Conservation (phyloP, 2,113 vertebrate genomes). For the Beaufortia kweichowensis region DNA sequence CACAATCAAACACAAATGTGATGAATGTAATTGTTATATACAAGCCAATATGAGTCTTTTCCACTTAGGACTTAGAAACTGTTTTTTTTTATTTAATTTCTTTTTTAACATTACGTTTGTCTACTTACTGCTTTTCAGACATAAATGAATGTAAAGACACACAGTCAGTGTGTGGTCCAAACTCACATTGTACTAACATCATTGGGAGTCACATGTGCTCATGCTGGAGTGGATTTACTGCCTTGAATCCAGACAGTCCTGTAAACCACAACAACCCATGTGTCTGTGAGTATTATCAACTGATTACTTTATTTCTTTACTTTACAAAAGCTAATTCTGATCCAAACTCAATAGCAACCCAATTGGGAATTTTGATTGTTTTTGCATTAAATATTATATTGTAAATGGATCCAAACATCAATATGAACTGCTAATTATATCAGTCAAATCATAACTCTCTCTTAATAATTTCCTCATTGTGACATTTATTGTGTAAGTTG, state of each 20-base stretch:
- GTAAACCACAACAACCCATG: neutral
- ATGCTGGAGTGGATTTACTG: conserved; percentile 46
- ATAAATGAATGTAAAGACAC: conserved; percentile 7
- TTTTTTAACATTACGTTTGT: no score
- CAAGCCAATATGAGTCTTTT: neutral
- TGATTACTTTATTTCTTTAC: neutral
- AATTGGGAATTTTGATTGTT: neutral
- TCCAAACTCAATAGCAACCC: neutral
- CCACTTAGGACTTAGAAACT: neutral
- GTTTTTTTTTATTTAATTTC: neutral
- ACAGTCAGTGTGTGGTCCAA: conserved; percentile 14
- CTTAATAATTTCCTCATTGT: no score
- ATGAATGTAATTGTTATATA: conserved; percentile 42
- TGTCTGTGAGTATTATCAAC: neutral
- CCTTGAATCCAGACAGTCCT: conserved; percentile 32
- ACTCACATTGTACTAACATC: conserved; percentile 28
- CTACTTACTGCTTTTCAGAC: neutral
- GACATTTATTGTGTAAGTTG: no score
- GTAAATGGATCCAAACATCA: no score
- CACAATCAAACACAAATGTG: neutral
- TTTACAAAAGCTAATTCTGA: neutral
- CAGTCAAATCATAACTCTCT: no score
- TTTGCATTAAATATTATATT: rapidly evolving
- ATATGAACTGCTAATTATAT: no score
- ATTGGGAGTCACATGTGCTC: conserved; percentile 45